Base-by-base conservation (phyloP, 2,113 vertebrate species). In the Murina feae region DNA sequence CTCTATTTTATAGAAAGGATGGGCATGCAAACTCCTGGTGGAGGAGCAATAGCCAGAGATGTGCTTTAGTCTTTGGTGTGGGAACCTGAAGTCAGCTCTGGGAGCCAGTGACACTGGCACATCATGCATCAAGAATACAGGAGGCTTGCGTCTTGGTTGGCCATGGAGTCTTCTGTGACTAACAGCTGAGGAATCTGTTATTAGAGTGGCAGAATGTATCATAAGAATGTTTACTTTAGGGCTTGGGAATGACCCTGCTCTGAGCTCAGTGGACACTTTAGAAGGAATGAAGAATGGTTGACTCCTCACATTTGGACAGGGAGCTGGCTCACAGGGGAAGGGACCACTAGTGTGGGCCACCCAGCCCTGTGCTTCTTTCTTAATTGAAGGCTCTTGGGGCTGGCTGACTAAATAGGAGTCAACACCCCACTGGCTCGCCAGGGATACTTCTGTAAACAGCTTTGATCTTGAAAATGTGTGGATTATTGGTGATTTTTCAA, bases 201-300 rank as follows among this genome's bases (percentile, higher is more conserved):
- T 94, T 69, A 83, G 14, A 65, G 68, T 84, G 93, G 92, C 75
- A 96, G 93, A 96, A 85, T 60, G 65, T 74, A 69, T 89, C 69
- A 72, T 35, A 75, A 91, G 71, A 65, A 91, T 96, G 87, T 96
- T 96, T 97, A 95, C 68, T 96, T 93, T 94, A 97, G 96, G 92
- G 75, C 84, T 94, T 94, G 95, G 93, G 94, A 90, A 55, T 93
- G 94, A 95, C 86, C 91, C 79, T 4, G 13, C 37, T 74, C 78
- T 49, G 84, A 85, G 93, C 76, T 72, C 16, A 76, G 95, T 88
- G 8, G 0, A 72, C 32, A 44, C 66, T 87, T 96, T 68, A 89
- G 89, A 96, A 93, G 92, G 85, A 87, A 86, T 58, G 78, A 96
- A 87, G 80, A 79, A 76, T 35, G 37, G 85, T 49, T 74, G 68